A percentile compares a stretch with the other conserved stretches of the same genome.
Conservation (phyloP, 2,888 invertebrate genomes). For the Leptinotarsa rubiginosa region DNA sequence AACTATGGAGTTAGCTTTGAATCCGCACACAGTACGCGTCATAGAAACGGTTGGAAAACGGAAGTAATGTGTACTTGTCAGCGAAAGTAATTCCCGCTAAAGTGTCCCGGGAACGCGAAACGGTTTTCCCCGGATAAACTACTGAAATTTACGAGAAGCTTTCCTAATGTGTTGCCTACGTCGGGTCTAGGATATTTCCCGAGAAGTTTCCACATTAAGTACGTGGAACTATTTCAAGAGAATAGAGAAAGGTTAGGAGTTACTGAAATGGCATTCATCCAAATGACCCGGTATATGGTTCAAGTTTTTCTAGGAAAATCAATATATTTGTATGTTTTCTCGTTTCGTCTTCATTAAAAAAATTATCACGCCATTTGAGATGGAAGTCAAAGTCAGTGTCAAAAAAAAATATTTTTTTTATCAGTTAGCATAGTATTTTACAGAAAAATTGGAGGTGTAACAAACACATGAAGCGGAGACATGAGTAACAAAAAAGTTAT, state of each 20-base stretch:
- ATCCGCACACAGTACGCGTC: background rate
- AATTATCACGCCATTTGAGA: no score
- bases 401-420: no score
- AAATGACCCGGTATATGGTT: background rate
- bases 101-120: conserved; percentile 70
- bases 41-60: conserved; percentile 39
- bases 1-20: background rate
- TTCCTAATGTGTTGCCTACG: conserved; percentile 70
- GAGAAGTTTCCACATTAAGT: conserved; percentile 39
- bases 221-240: conserved; percentile 27
- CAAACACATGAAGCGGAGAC: no score
- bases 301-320: no score
- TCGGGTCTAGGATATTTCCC: conserved; percentile 44
- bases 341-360: no score
- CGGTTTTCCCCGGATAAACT: conserved; percentile 70
- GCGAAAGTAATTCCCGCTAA: conserved; percentile 71
- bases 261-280: conserved; percentile 19
- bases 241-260: conserved; percentile 29
- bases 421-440: no score
- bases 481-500: no score
- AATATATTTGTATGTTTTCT: no score
- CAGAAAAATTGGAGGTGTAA: no score
- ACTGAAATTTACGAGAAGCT: conserved; percentile 71
- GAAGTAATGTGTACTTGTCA: conserved; percentile 69
- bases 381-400: no score